Conservation (phyloP, 2,113 vertebrate genomes). For the Ariopsis seemanni region DNA sequence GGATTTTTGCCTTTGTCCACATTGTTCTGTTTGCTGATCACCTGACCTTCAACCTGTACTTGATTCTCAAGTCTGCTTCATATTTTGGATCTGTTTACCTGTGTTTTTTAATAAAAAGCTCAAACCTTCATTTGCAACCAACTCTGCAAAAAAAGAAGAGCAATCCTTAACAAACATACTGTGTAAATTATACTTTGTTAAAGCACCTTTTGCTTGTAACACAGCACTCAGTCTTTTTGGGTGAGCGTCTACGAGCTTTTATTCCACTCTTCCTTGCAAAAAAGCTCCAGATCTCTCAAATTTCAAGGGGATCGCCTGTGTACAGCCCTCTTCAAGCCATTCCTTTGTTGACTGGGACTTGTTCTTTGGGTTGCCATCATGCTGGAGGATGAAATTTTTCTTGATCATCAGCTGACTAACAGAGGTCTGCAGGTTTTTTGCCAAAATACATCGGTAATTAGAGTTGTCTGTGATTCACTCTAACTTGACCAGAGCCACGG, state of each 20-base stretch:
- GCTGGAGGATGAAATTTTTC: neutral
- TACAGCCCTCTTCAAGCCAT: neutral
- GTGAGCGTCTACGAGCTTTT: neutral
- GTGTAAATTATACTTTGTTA: neutral
- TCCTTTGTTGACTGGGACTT: neutral
- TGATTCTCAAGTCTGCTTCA: too few species aligned
- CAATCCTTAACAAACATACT: neutral
- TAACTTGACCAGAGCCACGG: neutral
- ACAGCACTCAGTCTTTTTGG: neutral
- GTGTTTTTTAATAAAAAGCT: too few species aligned
- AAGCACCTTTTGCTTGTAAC: neutral
- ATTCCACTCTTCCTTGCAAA: neutral
- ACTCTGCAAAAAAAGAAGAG: neutral
- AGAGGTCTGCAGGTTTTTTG: neutral
- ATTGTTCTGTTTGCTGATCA: too few species aligned
- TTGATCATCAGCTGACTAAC: neutral
- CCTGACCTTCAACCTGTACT: too few species aligned
- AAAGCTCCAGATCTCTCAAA: neutral
- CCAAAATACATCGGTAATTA: neutral
- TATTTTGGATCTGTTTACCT: too few species aligned
- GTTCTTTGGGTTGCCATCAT: neutral
- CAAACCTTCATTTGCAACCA: too few species aligned
- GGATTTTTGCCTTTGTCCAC: too few species aligned
- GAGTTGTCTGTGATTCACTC: neutral
- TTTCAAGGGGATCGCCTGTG: neutral